Base-by-base conservation (phyloP, 2,888 invertebrate genomes). In the Drosophila pegasa region DNA sequence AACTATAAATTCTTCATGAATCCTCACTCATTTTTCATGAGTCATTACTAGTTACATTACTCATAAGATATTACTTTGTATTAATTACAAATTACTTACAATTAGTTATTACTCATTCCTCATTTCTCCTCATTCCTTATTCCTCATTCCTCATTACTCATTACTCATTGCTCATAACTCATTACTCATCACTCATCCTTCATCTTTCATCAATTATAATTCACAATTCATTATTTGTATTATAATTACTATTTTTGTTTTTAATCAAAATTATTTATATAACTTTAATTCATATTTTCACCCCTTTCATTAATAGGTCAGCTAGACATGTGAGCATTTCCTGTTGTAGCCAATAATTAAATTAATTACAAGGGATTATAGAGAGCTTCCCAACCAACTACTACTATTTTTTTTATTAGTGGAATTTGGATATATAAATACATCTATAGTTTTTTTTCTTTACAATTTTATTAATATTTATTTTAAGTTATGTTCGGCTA, bases 401-500 rank as follows among this genome's bases (percentile, higher is more conserved):
- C 7, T 12, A 20, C n/a, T 54, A 25, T 40, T 14, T 20, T 6
- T 20, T 14, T 25, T 12, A 12, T 25, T 25, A 25, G 22, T 31
- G 14, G 1, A 16, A 27, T 37, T 45, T 14, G 7, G 12, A 3
- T 40, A 54, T 45, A 18, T 1, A 29, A 2, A 29, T 50, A 45
- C 45, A 27, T 18, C 6, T 40, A 3, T 20, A 4, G 8, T 7
- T 5, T 38, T 10, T 14, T 50, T 29, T 51, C 18, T 38, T 9
- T 14, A 3, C 3, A 2, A 3, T 18, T 22, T 8, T 38, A 18
- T 27, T 31, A 20, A 41, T 67, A 56, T 74, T 70, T 54, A 58
- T 75, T 67, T 68, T 29, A 40, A 62, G 50, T 33, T 41, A 14
- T 41, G 10, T 27, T 61, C 31, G 25, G n/a, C 12, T 47, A 38